phyloP scores from a whole-genome alignment of 2,888 invertebrate genomes.

The Labia minor region DNA sequence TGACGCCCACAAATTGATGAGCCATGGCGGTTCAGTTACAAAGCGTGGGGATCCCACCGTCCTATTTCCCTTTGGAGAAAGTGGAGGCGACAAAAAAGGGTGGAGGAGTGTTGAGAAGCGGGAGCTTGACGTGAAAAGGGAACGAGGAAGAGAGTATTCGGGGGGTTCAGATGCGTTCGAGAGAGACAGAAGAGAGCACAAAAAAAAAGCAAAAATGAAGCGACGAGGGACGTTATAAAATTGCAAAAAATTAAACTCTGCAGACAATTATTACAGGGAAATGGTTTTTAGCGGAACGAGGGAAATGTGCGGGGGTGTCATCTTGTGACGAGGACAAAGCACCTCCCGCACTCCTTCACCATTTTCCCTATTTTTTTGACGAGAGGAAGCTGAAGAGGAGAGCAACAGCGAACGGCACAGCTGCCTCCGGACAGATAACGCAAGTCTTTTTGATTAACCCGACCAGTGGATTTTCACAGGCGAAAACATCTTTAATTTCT shows the following conservation, averaged over 20 bases:
- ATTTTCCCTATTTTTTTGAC: neutral
- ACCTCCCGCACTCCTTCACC: neutral
- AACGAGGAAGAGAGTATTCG: too few relatives aligned
- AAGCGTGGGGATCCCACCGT: neutral
- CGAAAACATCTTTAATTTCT: neutral
- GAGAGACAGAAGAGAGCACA: neutral
- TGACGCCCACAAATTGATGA: slow-evolving; percentile 8
- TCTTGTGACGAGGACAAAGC: slow-evolving; percentile 13
- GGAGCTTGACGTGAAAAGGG: neutral
- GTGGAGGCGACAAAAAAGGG: slow-evolving; percentile 8
- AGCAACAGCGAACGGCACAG: neutral
- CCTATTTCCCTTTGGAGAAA: neutral
- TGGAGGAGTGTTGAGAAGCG: slow-evolving; percentile 1
- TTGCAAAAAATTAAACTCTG: slow-evolving; percentile 13
- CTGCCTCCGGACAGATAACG: slow-evolving; percentile 13
- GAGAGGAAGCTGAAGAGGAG: neutral
- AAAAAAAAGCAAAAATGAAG: slow-evolving; percentile 4
- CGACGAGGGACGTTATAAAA: slow-evolving; percentile 3
- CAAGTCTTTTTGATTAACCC: slow-evolving; percentile 7
- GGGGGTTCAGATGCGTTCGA: neutral
- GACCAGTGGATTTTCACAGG: neutral
- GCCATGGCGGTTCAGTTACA: neutral
- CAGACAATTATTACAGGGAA: slow-evolving; percentile 13
- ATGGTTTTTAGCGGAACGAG: slow-evolving; percentile 8
- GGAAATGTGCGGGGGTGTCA: slow-evolving; percentile 6